Conservation (phyloP, 2,888 invertebrate genomes). For the Allygus modestus region DNA sequence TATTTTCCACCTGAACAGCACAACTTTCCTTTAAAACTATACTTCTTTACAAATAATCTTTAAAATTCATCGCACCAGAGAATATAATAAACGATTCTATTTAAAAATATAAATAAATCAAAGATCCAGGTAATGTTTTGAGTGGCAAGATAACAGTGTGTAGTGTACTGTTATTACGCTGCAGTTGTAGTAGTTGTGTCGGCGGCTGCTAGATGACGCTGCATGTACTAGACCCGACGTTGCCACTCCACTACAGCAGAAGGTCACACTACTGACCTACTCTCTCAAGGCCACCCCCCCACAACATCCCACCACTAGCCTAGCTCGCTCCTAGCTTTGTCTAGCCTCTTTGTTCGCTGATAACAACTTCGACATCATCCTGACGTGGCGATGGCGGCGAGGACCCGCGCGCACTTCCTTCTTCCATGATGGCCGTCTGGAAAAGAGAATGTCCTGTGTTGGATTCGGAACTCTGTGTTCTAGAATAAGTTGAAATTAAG, state of each 20-base stretch:
- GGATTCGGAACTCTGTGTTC: no score
- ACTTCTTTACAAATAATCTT: no score
- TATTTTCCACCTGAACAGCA: no score
- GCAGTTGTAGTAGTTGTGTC: constrained; percentile 33
- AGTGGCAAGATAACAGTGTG: no score
- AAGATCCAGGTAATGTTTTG: no score
- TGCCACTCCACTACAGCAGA: constrained; percentile 30
- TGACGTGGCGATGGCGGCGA: neutral
- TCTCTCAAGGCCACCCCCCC: constrained; percentile 46
- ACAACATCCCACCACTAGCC: constrained; percentile 16
- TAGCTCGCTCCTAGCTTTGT: constrained; percentile 41
- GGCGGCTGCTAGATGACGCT: constrained; percentile 37
- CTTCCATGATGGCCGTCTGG: neutral
- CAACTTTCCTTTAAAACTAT: no score
- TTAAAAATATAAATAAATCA: no score
- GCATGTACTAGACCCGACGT: constrained; percentile 19
- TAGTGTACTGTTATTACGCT: neutral
- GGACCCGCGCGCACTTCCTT: neutral
- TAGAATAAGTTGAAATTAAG: no score
- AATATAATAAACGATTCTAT: no score
- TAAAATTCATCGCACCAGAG: no score
- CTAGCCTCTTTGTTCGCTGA: constrained; percentile 36
- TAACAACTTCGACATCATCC: neutral
- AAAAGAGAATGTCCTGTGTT: neutral
- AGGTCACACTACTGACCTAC: constrained; percentile 57